Conservation (phyloP, 64 coral and sea anemone genomes). For the Actinia equina region DNA sequence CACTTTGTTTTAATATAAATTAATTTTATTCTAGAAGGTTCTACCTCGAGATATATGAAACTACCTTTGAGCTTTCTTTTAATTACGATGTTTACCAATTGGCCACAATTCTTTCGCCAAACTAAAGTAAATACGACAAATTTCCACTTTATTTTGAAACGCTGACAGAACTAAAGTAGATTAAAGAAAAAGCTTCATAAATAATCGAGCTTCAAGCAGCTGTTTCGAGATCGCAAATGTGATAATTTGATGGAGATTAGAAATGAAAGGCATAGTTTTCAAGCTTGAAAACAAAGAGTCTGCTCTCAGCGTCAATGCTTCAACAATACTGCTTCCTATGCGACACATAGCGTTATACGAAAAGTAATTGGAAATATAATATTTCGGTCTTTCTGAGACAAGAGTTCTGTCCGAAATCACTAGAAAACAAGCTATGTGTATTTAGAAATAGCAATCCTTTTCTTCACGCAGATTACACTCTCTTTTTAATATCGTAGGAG, state of each 20-base stretch:
- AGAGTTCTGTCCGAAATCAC: neutral
- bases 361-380: neutral
- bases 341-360: neutral
- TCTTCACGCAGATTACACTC: neutral
- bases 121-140: neutral
- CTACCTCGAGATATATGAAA: neutral
- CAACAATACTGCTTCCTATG: neutral
- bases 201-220: slow-evolving; percentile 15
- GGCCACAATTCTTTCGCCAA: slow-evolving; percentile 6
- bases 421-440: neutral
- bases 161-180: neutral
- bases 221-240: neutral
- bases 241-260: neutral
- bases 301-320: neutral
- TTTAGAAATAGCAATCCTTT: neutral
- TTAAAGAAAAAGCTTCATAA: slow-evolving; percentile 14
- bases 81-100: slow-evolving; percentile 1
- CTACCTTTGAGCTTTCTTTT: neutral
- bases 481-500: neutral
- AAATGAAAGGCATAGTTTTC: neutral
- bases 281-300: neutral
- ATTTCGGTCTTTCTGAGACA: neutral
- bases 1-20: neutral
- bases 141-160: neutral
- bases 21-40: neutral